Percentiles rank a stretch among this genome's conserved stretches.
These are phyloP conservation scores for Zaprionus lachaisei DNA, from an alignment of 1,140 invertebrate genomes.

Conservation along the genomic window DNA sequence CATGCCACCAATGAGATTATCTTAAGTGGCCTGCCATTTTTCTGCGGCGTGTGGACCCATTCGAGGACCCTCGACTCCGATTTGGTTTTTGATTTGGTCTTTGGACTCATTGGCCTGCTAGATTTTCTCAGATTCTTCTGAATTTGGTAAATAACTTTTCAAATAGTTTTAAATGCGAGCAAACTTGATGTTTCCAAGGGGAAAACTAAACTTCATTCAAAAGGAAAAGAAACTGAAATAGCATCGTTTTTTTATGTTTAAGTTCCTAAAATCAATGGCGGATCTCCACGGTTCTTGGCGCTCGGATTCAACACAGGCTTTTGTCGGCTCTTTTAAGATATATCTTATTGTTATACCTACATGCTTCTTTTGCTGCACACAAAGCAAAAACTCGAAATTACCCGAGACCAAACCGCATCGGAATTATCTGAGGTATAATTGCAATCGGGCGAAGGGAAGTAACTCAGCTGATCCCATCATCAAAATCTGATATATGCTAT, in stretches of 20 bases:
- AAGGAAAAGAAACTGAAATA: background rate
- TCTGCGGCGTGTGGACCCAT: background rate
- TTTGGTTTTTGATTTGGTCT: slow-evolving; percentile 18
- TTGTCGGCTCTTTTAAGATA: too few relatives aligned
- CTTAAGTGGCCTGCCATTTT: slow-evolving; percentile 73
- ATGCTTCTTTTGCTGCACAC: too few relatives aligned
- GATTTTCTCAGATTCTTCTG: slow-evolving; percentile 32
- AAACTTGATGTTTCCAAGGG: slow-evolving; percentile 24
- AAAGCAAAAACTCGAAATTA: too few relatives aligned
- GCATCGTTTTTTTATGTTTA: background rate
- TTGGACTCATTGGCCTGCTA: background rate
- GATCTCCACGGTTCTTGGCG: too few relatives aligned
- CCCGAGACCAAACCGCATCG: too few relatives aligned
- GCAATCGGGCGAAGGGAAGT: too few relatives aligned
- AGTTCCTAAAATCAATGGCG: background rate
- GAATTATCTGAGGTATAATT: too few relatives aligned
- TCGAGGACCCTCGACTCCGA: slow-evolving; percentile 38
- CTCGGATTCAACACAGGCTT: too few relatives aligned
- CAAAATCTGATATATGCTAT: too few relatives aligned
- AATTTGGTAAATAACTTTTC: slow-evolving; percentile 62
- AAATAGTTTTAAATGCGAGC: slow-evolving; percentile 64
- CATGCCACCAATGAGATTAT: slow-evolving; percentile 77
- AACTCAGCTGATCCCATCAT: too few relatives aligned
- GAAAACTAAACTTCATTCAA: background rate
- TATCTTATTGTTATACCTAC: too few relatives aligned